Conservation (phyloP, 2,888 invertebrate genomes). For the Oscheius sp. region DNA sequence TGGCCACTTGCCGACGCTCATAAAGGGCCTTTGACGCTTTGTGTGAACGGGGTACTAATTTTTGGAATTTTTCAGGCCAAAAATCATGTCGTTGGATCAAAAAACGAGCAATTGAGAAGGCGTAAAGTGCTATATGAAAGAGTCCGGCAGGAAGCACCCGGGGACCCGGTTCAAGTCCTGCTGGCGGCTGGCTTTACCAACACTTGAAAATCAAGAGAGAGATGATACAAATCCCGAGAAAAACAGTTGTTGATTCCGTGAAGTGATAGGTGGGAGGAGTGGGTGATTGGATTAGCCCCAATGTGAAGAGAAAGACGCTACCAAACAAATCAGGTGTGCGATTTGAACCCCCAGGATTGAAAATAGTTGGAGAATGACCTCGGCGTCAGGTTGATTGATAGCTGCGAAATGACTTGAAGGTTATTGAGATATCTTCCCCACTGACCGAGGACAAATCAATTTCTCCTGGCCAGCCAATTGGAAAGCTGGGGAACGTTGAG, state of each 20-base stretch:
- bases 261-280: background rate
- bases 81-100: too few species aligned
- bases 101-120: background rate
- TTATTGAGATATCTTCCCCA: slow-evolving; percentile 12
- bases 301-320: slow-evolving; percentile 1
- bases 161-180: slow-evolving; percentile 27
- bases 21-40: background rate
- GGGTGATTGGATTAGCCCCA: background rate
- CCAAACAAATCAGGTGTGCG: background rate
- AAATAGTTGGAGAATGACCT: slow-evolving; percentile 10
- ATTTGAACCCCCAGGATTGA: too few species aligned
- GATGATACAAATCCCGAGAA: slow-evolving; percentile 21
- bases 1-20: slow-evolving; percentile 14
- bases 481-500: background rate
- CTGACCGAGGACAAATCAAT: too few species aligned
- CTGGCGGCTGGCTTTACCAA: slow-evolving; percentile 27
- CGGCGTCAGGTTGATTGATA: slow-evolving; percentile 22
- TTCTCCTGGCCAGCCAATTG: background rate
- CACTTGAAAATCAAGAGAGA: slow-evolving; percentile 19
- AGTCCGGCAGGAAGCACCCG: slow-evolving; percentile 12
- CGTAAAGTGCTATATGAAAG: slow-evolving; percentile 13
- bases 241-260: slow-evolving; percentile 7
- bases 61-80: too few species aligned
- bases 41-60: slow-evolving; percentile 12
- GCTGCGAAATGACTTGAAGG: slow-evolving; percentile 19